Conservation (phyloP, 2,797 vertebrate genomes). For the Huso huso region DNA sequence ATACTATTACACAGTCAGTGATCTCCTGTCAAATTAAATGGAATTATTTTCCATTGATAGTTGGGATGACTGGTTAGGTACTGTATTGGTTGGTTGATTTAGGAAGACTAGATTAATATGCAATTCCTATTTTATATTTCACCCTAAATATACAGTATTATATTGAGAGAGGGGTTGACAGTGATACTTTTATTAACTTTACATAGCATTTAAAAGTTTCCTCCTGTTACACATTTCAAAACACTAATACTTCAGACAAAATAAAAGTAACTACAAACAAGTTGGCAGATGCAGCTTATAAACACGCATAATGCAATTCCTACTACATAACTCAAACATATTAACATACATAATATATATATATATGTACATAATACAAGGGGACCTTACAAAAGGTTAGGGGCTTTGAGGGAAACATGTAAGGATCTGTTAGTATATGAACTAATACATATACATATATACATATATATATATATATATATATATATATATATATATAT, state of each 20-base stretch:
- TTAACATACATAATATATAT: conserved; percentile 40
- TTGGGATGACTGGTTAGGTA: too few species aligned
- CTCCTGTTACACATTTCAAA: conserved; percentile 40
- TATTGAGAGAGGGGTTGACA: too few species aligned
- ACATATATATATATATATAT: conserved; percentile 21
- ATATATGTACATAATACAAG: conserved; percentile 54
- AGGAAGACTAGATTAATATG: too few species aligned
- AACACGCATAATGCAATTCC: conserved; percentile 47
- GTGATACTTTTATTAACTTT: too few species aligned
- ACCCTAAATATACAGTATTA: too few species aligned
- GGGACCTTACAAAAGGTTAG: conserved; percentile 27
- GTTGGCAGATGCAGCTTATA: conserved; percentile 29
- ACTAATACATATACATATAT: too few species aligned
- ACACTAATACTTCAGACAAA: conserved; percentile 24
- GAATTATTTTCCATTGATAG: too few species aligned
- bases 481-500: conserved; percentile 8
- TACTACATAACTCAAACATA: conserved; percentile 38
- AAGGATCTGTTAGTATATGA: conserved; percentile 29
- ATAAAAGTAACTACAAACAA: conserved; percentile 33
- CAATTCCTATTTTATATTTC: too few species aligned
- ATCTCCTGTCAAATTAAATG: too few species aligned
- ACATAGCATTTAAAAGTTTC: conserved; percentile 29
- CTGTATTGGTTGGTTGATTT: too few species aligned
- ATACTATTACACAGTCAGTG: too few species aligned
- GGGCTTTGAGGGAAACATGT: conserved; percentile 26